Conservation (phyloP, 2,797 vertebrate genomes). For the Denticeps clupeoides region DNA sequence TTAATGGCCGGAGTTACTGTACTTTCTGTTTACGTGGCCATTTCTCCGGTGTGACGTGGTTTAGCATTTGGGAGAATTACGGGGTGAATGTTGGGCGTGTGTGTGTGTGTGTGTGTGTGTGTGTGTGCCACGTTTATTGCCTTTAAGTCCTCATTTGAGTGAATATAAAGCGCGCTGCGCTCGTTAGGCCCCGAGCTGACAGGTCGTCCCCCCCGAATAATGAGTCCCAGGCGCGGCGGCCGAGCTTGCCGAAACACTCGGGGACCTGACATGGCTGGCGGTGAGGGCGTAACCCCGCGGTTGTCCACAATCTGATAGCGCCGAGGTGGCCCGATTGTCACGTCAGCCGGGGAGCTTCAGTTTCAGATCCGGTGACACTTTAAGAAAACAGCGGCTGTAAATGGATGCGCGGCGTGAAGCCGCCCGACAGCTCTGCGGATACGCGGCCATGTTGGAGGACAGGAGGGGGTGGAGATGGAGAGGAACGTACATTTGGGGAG, state of each 20-base stretch:
- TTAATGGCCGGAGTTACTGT: too few relatives aligned
- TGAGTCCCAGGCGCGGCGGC: too few relatives aligned
- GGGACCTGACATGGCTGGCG: too few relatives aligned
- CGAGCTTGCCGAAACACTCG: too few relatives aligned
- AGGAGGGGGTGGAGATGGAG: too few relatives aligned
- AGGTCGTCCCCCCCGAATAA: not conserved
- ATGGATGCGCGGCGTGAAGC: conserved; percentile 53
- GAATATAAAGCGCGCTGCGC: not conserved
- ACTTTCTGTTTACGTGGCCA: too few relatives aligned
- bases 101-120: conserved; percentile 1
- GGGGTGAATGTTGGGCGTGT: not conserved
- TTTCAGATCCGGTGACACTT: conserved; percentile 57
- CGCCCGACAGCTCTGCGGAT: conserved; percentile 54
- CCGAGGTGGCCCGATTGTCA: conserved; percentile 31
- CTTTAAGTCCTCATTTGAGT: too few relatives aligned
- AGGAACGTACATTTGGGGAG: too few relatives aligned
- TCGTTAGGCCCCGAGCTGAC: not conserved
- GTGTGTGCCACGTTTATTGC: not conserved
- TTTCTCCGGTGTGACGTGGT: too few relatives aligned
- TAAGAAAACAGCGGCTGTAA: conserved; percentile 52
- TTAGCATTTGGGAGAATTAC: too few relatives aligned
- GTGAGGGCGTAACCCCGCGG: too few relatives aligned
- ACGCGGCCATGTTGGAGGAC: too few relatives aligned
- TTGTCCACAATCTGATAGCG: conserved; percentile 24
- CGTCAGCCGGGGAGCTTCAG: conserved; percentile 36